A percentile compares a stretch with the other conserved stretches of the same genome.
These are phyloP conservation scores for Papilio xuthus DNA, from an alignment of 1,140 invertebrate species.

Conservation along the genomic window DNA sequence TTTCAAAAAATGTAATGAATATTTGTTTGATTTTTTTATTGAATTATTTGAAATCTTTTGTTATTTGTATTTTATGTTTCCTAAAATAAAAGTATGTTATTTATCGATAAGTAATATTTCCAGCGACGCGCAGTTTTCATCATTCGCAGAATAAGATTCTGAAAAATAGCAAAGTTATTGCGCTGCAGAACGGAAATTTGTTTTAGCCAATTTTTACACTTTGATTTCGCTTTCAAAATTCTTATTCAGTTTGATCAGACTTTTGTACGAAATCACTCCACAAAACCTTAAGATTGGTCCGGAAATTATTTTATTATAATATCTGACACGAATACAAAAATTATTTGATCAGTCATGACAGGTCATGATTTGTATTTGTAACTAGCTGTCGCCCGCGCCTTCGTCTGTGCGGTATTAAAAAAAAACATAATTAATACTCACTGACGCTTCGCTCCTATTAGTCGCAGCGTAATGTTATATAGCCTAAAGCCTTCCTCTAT, in stretches of 20 bases:
- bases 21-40: not conserved
- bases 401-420: no score
- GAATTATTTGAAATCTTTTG: not conserved
- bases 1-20: no score
- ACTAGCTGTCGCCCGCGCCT: no score
- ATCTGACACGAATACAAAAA: no score
- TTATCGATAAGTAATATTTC: not conserved
- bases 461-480: no score
- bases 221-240: not conserved
- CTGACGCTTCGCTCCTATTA: no score
- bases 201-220: not conserved
- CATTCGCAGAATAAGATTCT: not conserved
- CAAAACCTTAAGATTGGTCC: not conserved
- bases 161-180: slow-evolving; percentile 18
- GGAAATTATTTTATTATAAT: not conserved
- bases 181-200: slow-evolving; percentile 11
- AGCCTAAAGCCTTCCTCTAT: no score
- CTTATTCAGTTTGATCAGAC: slow-evolving; percentile 5
- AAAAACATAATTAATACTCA: no score
- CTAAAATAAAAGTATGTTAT: not conserved
- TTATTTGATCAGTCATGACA: no score
- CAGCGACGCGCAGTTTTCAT: not conserved
- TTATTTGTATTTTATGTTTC: not conserved
- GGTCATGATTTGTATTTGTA: no score
- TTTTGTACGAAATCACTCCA: not conserved